phyloP scores from a whole-genome alignment of 64 coral and sea anemone species.

The Stylophora pistillata region DNA sequence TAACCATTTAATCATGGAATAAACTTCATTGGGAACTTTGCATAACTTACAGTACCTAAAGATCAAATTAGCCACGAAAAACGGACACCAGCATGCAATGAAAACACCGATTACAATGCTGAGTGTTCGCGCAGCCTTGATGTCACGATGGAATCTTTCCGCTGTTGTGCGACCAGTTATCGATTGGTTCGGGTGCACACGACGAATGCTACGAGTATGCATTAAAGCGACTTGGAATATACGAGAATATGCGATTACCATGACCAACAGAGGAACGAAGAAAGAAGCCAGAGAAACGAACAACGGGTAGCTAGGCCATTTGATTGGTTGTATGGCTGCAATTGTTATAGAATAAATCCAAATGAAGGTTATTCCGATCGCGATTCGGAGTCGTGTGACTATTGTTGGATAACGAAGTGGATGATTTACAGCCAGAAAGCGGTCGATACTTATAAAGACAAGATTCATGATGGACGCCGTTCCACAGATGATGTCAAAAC shows the following conservation, averaged over 20 bases:
- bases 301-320: slow-evolving; percentile 56
- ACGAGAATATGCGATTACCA: slow-evolving; percentile 57
- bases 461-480: slow-evolving; percentile 84
- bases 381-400: slow-evolving; percentile 37
- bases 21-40: background rate
- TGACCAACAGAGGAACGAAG: slow-evolving; percentile 68
- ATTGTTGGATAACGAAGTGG: slow-evolving; percentile 68
- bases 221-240: slow-evolving; percentile 76
- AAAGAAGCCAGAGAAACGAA: slow-evolving; percentile 68
- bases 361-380: slow-evolving; percentile 42
- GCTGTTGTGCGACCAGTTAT: background rate
- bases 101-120: slow-evolving; percentile 75
- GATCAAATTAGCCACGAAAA: slow-evolving; percentile 51
- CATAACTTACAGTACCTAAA: slow-evolving; percentile 54
- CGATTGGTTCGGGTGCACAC: slow-evolving; percentile 19
- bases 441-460: slow-evolving; percentile 74
- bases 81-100: slow-evolving; percentile 69
- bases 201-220: slow-evolving; percentile 60
- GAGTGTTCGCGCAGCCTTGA: slow-evolving; percentile 74
- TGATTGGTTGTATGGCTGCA: slow-evolving; percentile 29
- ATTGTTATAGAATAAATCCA: slow-evolving; percentile 70
- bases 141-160: slow-evolving; percentile 47
- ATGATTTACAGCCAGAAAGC: slow-evolving; percentile 56
- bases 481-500: slow-evolving; percentile 64
- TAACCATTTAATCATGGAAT: slow-evolving; percentile 73